Evolutionary conservation across 2,888 invertebrate species (phyloP).

Genomic region (Hypomecis punctinalis): DNA sequence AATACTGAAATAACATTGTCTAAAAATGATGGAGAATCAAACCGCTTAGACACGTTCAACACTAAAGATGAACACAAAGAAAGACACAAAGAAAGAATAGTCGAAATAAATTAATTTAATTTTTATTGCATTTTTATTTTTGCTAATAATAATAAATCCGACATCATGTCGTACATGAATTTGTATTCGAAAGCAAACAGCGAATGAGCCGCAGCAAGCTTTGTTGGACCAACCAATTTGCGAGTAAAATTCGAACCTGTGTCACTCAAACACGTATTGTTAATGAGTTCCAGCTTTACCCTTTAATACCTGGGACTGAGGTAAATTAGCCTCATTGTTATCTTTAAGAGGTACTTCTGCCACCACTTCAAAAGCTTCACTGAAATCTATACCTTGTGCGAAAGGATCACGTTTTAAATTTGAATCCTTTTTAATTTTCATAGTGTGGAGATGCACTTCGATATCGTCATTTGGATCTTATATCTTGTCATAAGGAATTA

Average conservation of each 20-base stretch:
- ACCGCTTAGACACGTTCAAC: too few species aligned
- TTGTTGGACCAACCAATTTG: constrained; percentile 10
- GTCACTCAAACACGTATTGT: constrained; percentile 39
- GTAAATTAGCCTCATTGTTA: constrained; percentile 28
- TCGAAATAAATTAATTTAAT: too few species aligned
- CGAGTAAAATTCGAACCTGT: constrained; percentile 25
- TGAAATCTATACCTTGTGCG: constrained; percentile 14
- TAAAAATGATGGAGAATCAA: too few species aligned
- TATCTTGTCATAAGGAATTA: neutral
- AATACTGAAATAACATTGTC: too few species aligned
- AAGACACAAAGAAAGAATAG: too few species aligned
- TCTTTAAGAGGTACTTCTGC: constrained; percentile 22
- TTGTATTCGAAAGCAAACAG: constrained; percentile 11
- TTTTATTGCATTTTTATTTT: too few species aligned
- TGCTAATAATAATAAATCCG: too few species aligned
- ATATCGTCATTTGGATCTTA: neutral
- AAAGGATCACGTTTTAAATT: neutral
- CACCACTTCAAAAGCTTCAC: constrained; percentile 5
- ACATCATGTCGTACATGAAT: neutral
- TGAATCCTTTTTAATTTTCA: neutral
- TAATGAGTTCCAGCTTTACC: constrained; percentile 24
- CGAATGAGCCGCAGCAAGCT: too few species aligned
- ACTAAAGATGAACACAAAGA: too few species aligned
- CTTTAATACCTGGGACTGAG: constrained; percentile 19
- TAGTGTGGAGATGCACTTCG: neutral